Base-by-base conservation (phyloP, 2,113 vertebrate genomes). In the Oncorhynchus tshawytscha region DNA sequence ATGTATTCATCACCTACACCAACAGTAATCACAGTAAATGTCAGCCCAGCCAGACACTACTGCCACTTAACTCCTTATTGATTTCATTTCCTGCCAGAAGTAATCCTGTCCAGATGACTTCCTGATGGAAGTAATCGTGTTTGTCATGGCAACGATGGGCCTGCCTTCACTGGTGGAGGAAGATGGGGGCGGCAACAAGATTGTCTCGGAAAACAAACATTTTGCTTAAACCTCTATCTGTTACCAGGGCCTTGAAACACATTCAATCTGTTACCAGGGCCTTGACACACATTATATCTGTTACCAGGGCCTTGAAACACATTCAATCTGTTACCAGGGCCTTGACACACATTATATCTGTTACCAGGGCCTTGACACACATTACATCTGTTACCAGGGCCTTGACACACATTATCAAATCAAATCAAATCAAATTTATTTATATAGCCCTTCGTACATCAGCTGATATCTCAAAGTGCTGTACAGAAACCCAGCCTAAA, bases 21-120 rank as follows among this genome's bases (percentile, higher is more conserved):
- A 88, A 87, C 72, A 74, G 81, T 88, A 89, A 88, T 92, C 82
- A 88, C 77, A 78, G 81, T 86, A 88, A 89, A 88, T 92, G 88
- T 88, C 90, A 90, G 39, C 71, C 49, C 45, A 75, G 72, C 81
- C 79, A 75, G 80, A 85, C 78, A 76, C 76, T 77, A 62, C 83
- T 88, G 82, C 80, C 80, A 85, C 64, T 81, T 85, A 27, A 72
- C 70, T 75, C 54, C 79, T 78, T 84, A 85, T 89, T 91, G 87
- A 86, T 87, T 84, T 87, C 67, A 82, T 86, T 84, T 76, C 77
- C 74, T 83, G 78, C 74, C 71, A 75, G 71, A 70, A 68, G 73
- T 73, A 76, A 81, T 85, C 83, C 83, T 75, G 68, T 84, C 79
- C 49, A 66, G 54, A 60, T 82, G 81, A 84, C 80, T 79, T 75